Evolutionary conservation across 2,888 invertebrate species (phyloP).

Genomic region (Eremobia ochroleuca): DNA sequence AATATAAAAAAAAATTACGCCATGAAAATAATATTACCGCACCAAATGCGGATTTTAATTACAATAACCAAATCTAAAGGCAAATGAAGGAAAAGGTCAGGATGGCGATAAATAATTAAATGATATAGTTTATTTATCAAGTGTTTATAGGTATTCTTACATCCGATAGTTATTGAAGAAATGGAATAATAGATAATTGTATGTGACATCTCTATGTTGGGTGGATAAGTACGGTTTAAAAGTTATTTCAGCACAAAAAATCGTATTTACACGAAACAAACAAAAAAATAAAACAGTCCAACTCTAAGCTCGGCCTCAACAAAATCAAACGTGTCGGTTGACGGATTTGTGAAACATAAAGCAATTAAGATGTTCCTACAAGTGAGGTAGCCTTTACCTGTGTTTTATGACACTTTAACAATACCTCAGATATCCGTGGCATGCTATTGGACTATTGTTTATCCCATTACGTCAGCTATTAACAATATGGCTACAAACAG

Average conservation of each 20-base stretch:
- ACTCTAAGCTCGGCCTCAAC: background rate
- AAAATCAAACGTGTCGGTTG: conserved; percentile 75
- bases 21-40: conserved; percentile 58
- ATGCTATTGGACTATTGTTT: conserved; percentile 79
- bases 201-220: conserved; percentile 34
- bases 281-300: conserved; percentile 8
- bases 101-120: conserved; percentile 46
- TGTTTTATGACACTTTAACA: conserved; percentile 82
- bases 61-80: conserved; percentile 50
- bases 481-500: conserved; percentile 80
- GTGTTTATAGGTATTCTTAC: conserved; percentile 42
- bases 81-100: conserved; percentile 60
- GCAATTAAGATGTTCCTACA: conserved; percentile 85
- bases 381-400: conserved; percentile 89
- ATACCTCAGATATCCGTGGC: conserved; percentile 75
- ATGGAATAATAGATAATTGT: conserved; percentile 41
- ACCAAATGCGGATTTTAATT: conserved; percentile 59
- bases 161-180: conserved; percentile 49
- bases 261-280: background rate
- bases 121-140: conserved; percentile 44
- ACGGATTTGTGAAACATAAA: conserved; percentile 76
- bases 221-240: background rate
- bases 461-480: conserved; percentile 87
- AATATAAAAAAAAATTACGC: conserved; percentile 66
- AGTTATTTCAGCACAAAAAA: conserved; percentile 19